Evolutionary conservation across 2,113 vertebrate genomes (phyloP).

Genomic region (Microtus oregoni): DNA sequence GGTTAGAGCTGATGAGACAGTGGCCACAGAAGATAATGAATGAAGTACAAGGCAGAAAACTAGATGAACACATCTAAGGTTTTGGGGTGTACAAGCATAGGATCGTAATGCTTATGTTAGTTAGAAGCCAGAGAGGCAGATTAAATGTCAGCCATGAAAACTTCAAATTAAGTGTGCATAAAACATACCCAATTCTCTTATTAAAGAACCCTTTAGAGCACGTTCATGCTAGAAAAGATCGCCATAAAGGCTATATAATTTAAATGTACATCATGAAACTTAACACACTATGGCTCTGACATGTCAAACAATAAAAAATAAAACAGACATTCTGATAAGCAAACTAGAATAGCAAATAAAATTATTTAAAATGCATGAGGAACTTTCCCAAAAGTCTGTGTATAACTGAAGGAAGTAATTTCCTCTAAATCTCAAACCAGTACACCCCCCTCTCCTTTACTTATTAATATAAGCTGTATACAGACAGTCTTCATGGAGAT

Average conservation of each 20-base stretch:
- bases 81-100: slow-evolving; percentile 80
- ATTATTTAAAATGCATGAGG: slow-evolving; percentile 12
- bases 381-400: slow-evolving; percentile 14
- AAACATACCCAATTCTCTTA: slow-evolving; percentile 32
- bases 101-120: slow-evolving; percentile 75
- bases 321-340: slow-evolving; percentile 1
- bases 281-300: neutral
- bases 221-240: neutral
- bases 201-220: neutral
- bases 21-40: slow-evolving; percentile 91
- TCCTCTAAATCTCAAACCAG: neutral
- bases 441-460: neutral
- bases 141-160: slow-evolving; percentile 5
- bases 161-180: slow-evolving; percentile 39
- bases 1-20: slow-evolving; percentile 93
- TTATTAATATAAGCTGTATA: neutral
- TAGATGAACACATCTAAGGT: slow-evolving; percentile 84
- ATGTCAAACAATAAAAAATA: slow-evolving; percentile 47
- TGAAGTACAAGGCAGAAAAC: slow-evolving; percentile 89
- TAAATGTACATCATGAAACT: neutral
- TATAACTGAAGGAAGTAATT: slow-evolving; percentile 34
- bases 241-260: neutral
- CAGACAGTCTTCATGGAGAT: neutral
- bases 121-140: slow-evolving; percentile 66
- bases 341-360: slow-evolving; percentile 1